Evolutionary conservation across 2,888 invertebrate species (phyloP), one percentile per base, ranked within the genome.

Genomic region (Heliconius aoede): DNA sequence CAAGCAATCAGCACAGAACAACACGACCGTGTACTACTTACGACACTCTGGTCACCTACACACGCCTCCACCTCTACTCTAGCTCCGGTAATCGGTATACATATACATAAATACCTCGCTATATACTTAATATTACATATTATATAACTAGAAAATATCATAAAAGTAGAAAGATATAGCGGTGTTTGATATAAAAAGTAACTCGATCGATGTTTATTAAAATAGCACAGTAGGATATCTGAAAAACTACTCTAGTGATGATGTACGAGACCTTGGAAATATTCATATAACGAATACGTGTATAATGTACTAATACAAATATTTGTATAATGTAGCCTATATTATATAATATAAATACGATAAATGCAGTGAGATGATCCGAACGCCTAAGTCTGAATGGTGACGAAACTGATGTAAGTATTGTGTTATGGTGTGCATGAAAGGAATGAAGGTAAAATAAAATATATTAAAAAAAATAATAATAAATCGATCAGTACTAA

Each of bases 1-100:
- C 91, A 94, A 93, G 91, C 91, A 92, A 94, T 94, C 92, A 93
- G 92, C 86, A 91, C 87, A 91, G 87, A 88, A 88, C 85, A 89
- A 84, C 80, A 85, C 80, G 81, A 80, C 77, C 82, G 82, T 86
- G 82, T 84, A 82, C 85, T 79, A 84, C 87, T 87, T 87, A 89
- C 87, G 88, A 87, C 86, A 87, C 87, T 88, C 86, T 87, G 86
- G 40, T 88, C 80, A 81, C 83, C 79, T 88, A 89, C 86, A 84
- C 83, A 85, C 86, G 84, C 86, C 76, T 77, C 64, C 76, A 74
- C 69, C 72, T 81, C 82, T 83, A 83, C 78, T 79, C 81, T 84
- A 84, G 77, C 83, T 79, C 76, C 80, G 77, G 68, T 74, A 77
- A 78, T 76, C 80, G 77, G 68, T 74, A 78, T 79, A 82, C 77